Evolutionary conservation across 2,797 vertebrate genomes (phyloP).

Genomic region (Poeciliopsis gracilis): DNA sequence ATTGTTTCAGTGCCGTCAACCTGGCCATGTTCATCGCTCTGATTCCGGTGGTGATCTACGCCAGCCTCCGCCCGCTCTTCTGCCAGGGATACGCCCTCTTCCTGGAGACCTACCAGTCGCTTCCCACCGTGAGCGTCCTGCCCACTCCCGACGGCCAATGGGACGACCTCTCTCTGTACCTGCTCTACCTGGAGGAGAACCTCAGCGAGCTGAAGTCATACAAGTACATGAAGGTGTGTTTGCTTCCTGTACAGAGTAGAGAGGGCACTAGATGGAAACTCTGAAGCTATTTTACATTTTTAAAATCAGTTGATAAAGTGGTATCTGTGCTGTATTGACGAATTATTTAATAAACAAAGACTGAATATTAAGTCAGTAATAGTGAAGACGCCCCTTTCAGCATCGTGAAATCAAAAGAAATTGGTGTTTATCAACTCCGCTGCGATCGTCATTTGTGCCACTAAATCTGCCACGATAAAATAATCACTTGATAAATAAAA

Average conservation of each 20-base stretch:
- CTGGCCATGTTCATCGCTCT: conserved; percentile 84
- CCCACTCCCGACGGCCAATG: conserved; percentile 69
- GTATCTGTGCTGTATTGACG: background rate
- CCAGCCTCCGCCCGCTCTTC: conserved; percentile 82
- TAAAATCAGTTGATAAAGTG: background rate
- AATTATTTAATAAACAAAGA: background rate
- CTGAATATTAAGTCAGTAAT: no score
- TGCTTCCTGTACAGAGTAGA: background rate
- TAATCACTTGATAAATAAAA: no score
- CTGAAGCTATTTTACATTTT: background rate
- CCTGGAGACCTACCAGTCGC: conserved; percentile 87
- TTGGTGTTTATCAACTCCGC: no score
- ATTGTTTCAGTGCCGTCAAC: conserved; percentile 80
- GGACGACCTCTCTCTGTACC: conserved; percentile 90
- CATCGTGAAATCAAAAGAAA: no score
- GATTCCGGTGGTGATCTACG: conserved; percentile 86
- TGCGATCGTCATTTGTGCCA: no score
- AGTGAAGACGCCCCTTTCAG: no score
- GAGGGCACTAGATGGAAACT: background rate
- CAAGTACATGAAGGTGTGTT: conserved; percentile 88
- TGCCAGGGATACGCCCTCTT: conserved; percentile 69
- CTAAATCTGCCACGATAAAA: no score
- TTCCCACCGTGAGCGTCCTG: conserved; percentile 88
- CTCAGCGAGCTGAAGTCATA: conserved; percentile 96
- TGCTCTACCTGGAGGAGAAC: conserved; percentile 94